Evolutionary conservation across 1,140 invertebrate species (phyloP).

Genomic region (Trichonephila inaurata): DNA sequence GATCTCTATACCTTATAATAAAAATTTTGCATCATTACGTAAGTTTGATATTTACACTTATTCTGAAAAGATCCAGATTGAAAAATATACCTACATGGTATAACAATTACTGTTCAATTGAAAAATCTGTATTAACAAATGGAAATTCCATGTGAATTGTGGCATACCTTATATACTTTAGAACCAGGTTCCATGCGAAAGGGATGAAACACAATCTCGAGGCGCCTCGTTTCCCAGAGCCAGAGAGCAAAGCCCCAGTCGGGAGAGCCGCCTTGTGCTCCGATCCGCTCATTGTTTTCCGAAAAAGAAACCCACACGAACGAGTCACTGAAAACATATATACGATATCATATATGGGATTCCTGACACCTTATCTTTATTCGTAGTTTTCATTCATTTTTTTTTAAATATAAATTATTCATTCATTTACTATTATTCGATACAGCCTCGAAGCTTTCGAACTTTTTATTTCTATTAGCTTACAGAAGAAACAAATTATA

Average conservation of each 20-base stretch:
- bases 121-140: no score
- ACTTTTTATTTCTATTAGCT: no score
- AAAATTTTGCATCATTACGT: no score
- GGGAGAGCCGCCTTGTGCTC: neutral
- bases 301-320: neutral
- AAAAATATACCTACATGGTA: no score
- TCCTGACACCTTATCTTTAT: neutral
- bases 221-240: neutral
- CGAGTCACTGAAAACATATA: neutral
- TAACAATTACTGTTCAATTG: no score
- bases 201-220: neutral
- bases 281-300: neutral
- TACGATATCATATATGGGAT: neutral
- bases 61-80: no score
- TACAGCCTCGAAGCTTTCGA: no score
- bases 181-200: neutral
- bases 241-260: constrained; percentile 16
- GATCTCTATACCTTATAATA: no score
- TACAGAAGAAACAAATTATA: no score
- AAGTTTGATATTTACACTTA: no score
- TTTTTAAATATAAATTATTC: no score
- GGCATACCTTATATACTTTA: constrained; percentile 12
- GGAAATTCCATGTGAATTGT: neutral
- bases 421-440: no score
- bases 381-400: neutral